Evolutionary conservation across 2,113 vertebrate species (phyloP), one percentile per base, ranked within the genome.

Genomic region (Coreoperca whiteheadi): DNA sequence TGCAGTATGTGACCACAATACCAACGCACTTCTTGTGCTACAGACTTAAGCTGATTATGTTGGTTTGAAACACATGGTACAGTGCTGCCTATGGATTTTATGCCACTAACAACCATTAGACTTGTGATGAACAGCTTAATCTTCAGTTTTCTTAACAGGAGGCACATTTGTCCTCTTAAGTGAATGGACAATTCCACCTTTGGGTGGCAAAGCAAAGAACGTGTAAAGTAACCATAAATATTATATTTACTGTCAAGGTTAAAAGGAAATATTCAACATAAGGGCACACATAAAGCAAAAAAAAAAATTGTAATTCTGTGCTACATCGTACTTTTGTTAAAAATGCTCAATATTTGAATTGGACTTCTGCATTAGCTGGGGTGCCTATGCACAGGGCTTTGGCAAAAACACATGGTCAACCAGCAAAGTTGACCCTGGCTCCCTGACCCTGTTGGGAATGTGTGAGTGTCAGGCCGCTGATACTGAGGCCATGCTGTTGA

Each of bases 401-500:
- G 8, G 14, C 8, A n/a, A 54, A 23, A 54, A 54, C 21, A 1
- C 51, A 53, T 8, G 21, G 21, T 53, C 50, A 51, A 2, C 20
- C 8, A 8, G 8, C 37, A 39, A 39, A 39, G 37, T 39, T 39
- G 8, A 39, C 37, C 37, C 37, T 39, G 8, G 6, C 39, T 41
- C 39, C 10, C n/a, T n/a, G n/a, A n/a, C n/a, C n/a, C n/a, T n/a
- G 2, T 21, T 32, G 50, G 50, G 32, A 65, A 67, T 25, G 34
- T 32, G 28, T 16, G 18, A 56, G 63, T 20, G 50, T 72, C 65
- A 14, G 71, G 6, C 5, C 28, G 30, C 37, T 18, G 37, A 63
- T n/a, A 75, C 60, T 28, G 59, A 81, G 30, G 16, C 53, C 16
- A 16, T 9, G 8, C 64, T n/a, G 77, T n/a, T 87, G 88, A 93